Percentiles rank a stretch among this genome's conserved stretches.
Conservation (phyloP, 2,113 vertebrate species). For the Panthera uncia region DNA sequence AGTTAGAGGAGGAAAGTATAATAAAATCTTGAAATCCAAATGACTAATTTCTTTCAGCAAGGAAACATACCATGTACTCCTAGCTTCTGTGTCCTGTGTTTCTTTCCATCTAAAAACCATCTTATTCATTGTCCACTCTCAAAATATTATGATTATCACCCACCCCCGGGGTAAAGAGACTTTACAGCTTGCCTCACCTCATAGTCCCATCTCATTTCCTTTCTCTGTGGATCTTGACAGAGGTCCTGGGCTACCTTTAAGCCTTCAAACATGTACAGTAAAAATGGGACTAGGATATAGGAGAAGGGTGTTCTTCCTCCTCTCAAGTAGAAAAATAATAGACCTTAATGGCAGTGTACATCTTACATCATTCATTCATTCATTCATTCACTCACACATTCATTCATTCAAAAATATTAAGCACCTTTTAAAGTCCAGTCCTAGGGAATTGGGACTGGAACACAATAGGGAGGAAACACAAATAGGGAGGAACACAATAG, state of each 20-base stretch:
- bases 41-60: conserved; percentile 43
- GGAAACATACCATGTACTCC: background rate
- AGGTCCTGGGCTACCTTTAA: background rate
- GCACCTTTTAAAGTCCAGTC: background rate
- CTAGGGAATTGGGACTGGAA: background rate
- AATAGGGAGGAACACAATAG: background rate
- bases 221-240: background rate
- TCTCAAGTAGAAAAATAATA: background rate
- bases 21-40: conserved; percentile 51
- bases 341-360: too few relatives aligned
- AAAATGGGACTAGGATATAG: background rate
- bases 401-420: background rate
- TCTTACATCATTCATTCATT: too few relatives aligned
- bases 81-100: background rate
- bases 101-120: background rate
- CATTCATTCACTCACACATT: too few relatives aligned
- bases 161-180: background rate
- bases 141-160: background rate
- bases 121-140: background rate
- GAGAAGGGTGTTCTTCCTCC: background rate
- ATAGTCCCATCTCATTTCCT: background rate
- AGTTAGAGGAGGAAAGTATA: background rate
- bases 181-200: background rate
- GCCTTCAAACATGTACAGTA: background rate
- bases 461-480: background rate